Evolutionary conservation across 2,113 vertebrate species (phyloP), one percentile per base, ranked within the genome.

Genomic region (Acanthisitta chloris): DNA sequence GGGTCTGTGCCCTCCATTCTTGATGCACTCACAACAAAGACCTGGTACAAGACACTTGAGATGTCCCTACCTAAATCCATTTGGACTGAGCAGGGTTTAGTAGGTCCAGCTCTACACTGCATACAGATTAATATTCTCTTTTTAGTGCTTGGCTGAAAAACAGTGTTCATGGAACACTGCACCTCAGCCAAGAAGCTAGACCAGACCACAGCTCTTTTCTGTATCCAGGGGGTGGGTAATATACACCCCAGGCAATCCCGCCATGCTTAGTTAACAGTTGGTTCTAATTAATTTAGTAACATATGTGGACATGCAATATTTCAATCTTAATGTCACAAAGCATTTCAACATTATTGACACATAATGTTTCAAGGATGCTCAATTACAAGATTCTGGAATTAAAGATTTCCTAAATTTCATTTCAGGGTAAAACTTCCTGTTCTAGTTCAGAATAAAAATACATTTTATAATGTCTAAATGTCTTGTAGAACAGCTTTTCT

Each of bases 221-320:
- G 24, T 71, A 77, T 42, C 33, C 33, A 58, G 49, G 14, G 24
- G 9, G 18, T 17, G 54, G n/a, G 58, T 66, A 77, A 77, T 54
- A 48, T 54, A 92, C 58, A 88, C 61, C 18, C 12, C 85, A 90
- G 71, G 24, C 82, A 90, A 57, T 82, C 54, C 59, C 82, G 0
- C 71, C 62, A 83, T 83, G 82, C 94, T 88, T 92, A 51, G 59
- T 92, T 92, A 71, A 86, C 92, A 95, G 91, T 93, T 96, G 94
- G 59, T 93, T 91, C 92, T 97, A 92, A 96, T 95, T 97, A 94
- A 92, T 84, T 90, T 86, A 70, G 64, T 74, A 88, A 26, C 95
- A 96, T 93, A 97, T 95, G 91, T 67, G 72, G 82, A 77, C 90
- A 93, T 7, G 92, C 19, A 94, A 94, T 95, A 72, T 96, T 96